These are phyloP conservation scores for Alces alces DNA, from an alignment of 2,113 vertebrate species.

Conservation along the genomic window DNA sequence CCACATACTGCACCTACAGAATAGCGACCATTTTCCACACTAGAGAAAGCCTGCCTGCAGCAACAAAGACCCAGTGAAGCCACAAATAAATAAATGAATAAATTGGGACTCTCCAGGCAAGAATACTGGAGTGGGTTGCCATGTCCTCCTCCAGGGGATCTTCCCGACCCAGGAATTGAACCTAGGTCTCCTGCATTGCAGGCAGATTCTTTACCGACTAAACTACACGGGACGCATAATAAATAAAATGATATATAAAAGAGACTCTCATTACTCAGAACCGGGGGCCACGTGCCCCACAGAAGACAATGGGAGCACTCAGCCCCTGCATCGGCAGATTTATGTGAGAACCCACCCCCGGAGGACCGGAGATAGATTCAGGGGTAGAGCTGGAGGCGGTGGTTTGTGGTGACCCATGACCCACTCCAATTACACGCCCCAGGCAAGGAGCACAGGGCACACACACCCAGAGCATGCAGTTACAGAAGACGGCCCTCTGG, in stretches of 20 bases:
- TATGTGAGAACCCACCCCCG: not conserved
- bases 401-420: fast-evolving
- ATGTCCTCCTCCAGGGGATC: not conserved
- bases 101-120: not conserved
- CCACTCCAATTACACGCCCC: not conserved
- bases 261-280: not conserved
- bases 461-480: not conserved
- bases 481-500: fast-evolving
- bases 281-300: not conserved
- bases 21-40: not conserved
- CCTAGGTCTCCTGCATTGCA: not conserved
- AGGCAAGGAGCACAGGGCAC: not conserved
- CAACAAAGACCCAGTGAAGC: not conserved
- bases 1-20: fast-evolving
- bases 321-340: not conserved
- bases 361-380: not conserved
- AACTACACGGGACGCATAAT: not conserved
- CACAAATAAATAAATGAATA: not conserved
- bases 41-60: not conserved
- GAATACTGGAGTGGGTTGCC: not conserved
- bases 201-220: not conserved
- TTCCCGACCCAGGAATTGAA: not conserved
- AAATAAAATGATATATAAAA: not conserved
- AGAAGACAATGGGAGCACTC: not conserved
- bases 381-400: not conserved